Conservation (phyloP, 2,113 vertebrate genomes). For the Climacteris rufus region DNA sequence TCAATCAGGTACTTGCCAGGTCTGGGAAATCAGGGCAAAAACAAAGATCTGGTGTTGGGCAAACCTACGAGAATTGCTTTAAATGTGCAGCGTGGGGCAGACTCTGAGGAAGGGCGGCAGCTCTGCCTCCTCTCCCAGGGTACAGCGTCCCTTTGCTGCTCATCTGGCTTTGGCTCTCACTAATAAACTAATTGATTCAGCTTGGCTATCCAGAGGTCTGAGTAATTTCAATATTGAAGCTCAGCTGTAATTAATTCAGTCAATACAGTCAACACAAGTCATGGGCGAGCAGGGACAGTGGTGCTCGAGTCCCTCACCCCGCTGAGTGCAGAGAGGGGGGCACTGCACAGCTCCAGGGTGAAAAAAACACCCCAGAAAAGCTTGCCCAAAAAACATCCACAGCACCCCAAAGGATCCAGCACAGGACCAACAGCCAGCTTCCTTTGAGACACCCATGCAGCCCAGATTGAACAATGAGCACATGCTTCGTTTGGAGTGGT, state of each 20-base stretch:
- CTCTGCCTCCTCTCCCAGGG: background rate
- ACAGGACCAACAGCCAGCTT: background rate
- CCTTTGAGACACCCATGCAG: background rate
- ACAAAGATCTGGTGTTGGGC: fast-evolving
- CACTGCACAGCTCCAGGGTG: background rate
- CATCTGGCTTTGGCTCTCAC: background rate
- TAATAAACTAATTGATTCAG: constrained; percentile 36
- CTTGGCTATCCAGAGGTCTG: background rate
- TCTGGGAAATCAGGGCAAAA: background rate
- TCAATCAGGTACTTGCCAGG: background rate
- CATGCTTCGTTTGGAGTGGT: background rate
- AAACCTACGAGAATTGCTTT: background rate
- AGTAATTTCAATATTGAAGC: constrained; percentile 41
- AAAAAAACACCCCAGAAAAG: background rate
- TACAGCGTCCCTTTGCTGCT: background rate
- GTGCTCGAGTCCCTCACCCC: fast-evolving
- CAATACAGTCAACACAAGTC: background rate
- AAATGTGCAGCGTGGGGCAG: fast-evolving
- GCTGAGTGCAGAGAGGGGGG: fast-evolving
- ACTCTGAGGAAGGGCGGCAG: background rate
- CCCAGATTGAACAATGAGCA: fast-evolving
- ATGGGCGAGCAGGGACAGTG: fast-evolving
- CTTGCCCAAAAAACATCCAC: background rate
- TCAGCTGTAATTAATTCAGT: constrained; percentile 9
- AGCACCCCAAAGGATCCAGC: background rate